phyloP scores from a whole-genome alignment of 2,797 vertebrate genomes.

The Cichlasoma orientale region DNA sequence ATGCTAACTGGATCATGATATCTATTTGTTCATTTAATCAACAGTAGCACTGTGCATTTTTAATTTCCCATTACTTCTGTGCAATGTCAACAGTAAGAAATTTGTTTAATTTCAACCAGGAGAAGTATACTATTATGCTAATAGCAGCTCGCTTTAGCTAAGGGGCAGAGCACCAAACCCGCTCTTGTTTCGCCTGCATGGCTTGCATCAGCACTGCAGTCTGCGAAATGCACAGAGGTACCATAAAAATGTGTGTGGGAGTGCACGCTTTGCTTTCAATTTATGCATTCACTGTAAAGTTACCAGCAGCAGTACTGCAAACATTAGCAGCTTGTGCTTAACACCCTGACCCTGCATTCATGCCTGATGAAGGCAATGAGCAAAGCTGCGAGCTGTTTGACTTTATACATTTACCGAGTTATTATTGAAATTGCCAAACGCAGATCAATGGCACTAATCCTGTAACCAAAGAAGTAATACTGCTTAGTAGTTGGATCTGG shows the following conservation, averaged over 20 bases:
- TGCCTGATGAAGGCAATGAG: not conserved
- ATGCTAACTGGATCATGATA: constrained; percentile 25
- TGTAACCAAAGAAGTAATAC: not conserved
- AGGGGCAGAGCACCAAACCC: not conserved
- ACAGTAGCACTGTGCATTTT: not conserved
- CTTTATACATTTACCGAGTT: not conserved
- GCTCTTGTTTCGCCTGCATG: not conserved
- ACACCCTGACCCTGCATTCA: not conserved
- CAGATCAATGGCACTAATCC: not conserved
- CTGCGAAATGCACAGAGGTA: not conserved
- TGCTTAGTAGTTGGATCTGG: not conserved
- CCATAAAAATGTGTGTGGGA: not conserved
- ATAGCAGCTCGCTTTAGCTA: not conserved
- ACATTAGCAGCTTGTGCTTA: not conserved
- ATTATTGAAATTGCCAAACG: not conserved
- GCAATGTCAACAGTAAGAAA: not conserved
- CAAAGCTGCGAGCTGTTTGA: not conserved
- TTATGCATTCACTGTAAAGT: not conserved
- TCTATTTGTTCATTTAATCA: constrained; percentile 44
- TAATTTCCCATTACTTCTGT: not conserved
- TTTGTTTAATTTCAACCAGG: constrained; percentile 1
- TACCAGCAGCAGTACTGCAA: not conserved
- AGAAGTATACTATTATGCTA: not conserved
- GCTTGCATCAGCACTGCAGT: constrained; percentile 4
- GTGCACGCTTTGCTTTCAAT: not conserved